Evolutionary conservation across 2,888 invertebrate genomes (phyloP).

Genomic region (Epirrhoe tristata): DNA sequence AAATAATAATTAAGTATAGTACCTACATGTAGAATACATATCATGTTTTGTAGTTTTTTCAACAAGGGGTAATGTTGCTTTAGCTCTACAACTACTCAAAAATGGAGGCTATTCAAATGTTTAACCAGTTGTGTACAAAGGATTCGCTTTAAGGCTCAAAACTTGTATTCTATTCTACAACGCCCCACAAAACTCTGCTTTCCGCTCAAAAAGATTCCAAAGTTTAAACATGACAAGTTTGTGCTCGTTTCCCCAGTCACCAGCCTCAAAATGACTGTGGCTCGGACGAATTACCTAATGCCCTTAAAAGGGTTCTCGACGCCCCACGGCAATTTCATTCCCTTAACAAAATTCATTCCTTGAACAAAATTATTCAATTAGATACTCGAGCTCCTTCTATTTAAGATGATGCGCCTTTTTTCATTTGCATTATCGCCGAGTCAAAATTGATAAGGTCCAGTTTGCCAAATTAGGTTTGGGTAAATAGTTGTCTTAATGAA

Average conservation of each 20-base stretch:
- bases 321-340: conserved; percentile 60
- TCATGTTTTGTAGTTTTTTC: too few relatives aligned
- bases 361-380: conserved; percentile 78
- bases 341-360: conserved; percentile 64
- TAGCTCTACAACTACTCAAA: too few relatives aligned
- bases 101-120: neutral
- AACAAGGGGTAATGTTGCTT: too few relatives aligned
- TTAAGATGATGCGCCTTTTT: conserved; percentile 67
- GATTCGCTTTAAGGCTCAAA: conserved; percentile 1
- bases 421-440: conserved; percentile 63
- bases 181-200: conserved; percentile 17
- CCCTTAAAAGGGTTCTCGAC: conserved; percentile 58
- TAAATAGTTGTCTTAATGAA: conserved; percentile 35
- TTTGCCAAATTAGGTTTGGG: conserved; percentile 45
- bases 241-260: conserved; percentile 45
- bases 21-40: too few relatives aligned
- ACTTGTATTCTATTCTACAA: conserved; percentile 1
- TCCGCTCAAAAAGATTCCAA: conserved; percentile 40
- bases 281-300: conserved; percentile 59
- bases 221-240: conserved; percentile 43
- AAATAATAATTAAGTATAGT: too few relatives aligned
- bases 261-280: conserved; percentile 41
- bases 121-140: neutral
- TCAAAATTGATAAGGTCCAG: conserved; percentile 55
- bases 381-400: conserved; percentile 63